Evolutionary conservation across 1,140 invertebrate species (phyloP).

Genomic region (Asbolus verrucosus): DNA sequence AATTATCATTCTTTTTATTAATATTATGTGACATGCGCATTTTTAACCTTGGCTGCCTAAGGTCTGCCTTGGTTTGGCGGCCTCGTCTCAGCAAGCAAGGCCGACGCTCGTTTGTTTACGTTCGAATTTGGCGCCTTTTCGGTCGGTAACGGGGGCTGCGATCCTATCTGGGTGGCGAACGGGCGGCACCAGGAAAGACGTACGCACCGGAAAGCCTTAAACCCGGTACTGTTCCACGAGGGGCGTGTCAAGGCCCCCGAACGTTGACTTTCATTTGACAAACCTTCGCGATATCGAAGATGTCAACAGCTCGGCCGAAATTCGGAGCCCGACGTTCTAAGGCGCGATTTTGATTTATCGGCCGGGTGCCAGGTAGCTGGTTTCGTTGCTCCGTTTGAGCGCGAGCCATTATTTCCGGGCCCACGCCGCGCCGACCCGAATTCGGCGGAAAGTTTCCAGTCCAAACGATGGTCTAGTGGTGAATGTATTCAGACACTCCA

Average conservation of each 20-base stretch:
- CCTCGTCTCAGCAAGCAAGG: slow-evolving; percentile 32
- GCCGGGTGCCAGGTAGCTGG: too few species aligned
- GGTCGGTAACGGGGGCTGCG: too few species aligned
- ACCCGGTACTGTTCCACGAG: background rate
- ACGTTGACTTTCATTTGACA: slow-evolving; percentile 48
- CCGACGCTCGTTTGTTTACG: slow-evolving; percentile 22
- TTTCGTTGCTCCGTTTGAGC: too few species aligned
- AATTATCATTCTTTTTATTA: slow-evolving; percentile 22
- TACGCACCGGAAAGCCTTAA: slow-evolving; percentile 24
- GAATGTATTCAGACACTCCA: too few species aligned
- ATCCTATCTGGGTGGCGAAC: slow-evolving; percentile 14
- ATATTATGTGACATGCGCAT: slow-evolving; percentile 16
- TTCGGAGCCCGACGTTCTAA: too few species aligned
- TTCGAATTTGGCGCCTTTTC: slow-evolving; percentile 33
- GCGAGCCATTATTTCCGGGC: too few species aligned
- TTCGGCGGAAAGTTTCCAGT: too few species aligned
- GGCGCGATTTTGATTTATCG: too few species aligned
- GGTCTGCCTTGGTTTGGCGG: slow-evolving; percentile 31
- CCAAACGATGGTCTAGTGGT: too few species aligned
- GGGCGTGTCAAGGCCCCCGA: slow-evolving; percentile 47
- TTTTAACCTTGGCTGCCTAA: slow-evolving; percentile 29
- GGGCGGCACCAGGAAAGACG: background rate
- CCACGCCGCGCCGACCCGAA: too few species aligned
- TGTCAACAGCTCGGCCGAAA: background rate
- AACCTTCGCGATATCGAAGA: slow-evolving; percentile 11